Evolutionary conservation across 2,888 invertebrate genomes (phyloP), one percentile per base, ranked within the genome.

Genomic region (Pristionchus fissidentatus): DNA sequence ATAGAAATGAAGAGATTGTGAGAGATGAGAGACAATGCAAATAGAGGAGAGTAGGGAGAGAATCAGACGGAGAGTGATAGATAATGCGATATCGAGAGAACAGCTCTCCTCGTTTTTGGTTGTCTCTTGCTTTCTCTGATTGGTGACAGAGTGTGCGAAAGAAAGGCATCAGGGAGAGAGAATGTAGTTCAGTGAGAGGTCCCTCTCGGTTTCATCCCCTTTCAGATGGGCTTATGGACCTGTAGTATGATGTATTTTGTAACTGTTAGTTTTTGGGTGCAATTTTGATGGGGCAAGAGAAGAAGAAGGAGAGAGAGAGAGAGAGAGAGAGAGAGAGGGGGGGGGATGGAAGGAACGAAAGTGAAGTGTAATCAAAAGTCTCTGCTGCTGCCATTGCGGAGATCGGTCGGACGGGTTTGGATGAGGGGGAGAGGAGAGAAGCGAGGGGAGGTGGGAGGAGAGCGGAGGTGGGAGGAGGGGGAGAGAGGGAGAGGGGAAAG

Each of bases 1-100:
- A 77, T 49, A 77, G 75, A 77, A 77, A 77, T 77, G 75, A 49
- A 77, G 49, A 77, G 49, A 77, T 77, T 77, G 75, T 8, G 26
- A 41, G 52, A 55, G 38, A n/a, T 5, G 57, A 57, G 79, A 79
- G 79, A 41, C 57, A 15, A 4, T 4, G 8, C 8, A 15, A 55
- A 79, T 55, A 35, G 79, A 57, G 49, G 49, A 49, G 75, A 46
- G 22, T 22, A 49, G 75, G 49, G 4, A 77, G 75, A 49, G 19
- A 32, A 49, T 10, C n/a, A 79, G 79, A 77, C 32, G 26, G 79
- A 55, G 38, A 35, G 15, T 2, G 38, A 79, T 55, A 79, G 55
- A 79, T 35, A 15, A 32, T 38, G 41, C 55, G 79, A 49, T 32
- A 79, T n/a, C 8, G 19, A n/a, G 75, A 77, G 75, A 26, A 49